A percentile compares a stretch with the other conserved stretches of the same genome.
phyloP scores from a whole-genome alignment of 2,113 vertebrate species.

The Opisthocomus hoazin region DNA sequence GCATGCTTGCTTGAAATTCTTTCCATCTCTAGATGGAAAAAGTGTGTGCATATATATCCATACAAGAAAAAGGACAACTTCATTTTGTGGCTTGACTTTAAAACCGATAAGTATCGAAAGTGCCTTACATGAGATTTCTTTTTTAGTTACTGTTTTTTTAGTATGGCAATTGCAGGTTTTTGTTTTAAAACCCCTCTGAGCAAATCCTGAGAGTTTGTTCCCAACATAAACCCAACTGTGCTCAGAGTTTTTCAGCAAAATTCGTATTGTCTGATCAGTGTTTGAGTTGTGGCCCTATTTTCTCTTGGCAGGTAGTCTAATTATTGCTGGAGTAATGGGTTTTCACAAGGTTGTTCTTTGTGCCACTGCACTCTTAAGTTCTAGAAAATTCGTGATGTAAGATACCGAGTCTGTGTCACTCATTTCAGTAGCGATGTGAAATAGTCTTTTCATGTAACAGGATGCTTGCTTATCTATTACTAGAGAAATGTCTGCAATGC shows the following conservation, averaged over 20 bases:
- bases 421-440: neutral
- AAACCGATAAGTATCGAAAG: neutral
- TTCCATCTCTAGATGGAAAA: neutral
- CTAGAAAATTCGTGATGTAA: neutral
- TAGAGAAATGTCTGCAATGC: neutral
- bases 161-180: neutral
- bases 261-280: neutral
- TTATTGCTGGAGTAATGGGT: neutral
- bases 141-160: neutral
- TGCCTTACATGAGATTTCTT: neutral
- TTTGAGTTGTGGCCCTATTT: neutral
- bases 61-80: neutral
- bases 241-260: neutral
- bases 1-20: neutral
- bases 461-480: neutral
- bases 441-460: neutral
- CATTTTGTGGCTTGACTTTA: neutral
- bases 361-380: neutral
- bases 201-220: neutral
- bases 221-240: fast-evolving
- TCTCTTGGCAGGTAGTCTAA: neutral
- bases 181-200: neutral
- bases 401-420: neutral
- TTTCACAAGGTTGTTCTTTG: neutral
- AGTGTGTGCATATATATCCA: neutral